phyloP scores from a whole-genome alignment of 2,113 vertebrate genomes.

The Scalopus aquaticus region DNA sequence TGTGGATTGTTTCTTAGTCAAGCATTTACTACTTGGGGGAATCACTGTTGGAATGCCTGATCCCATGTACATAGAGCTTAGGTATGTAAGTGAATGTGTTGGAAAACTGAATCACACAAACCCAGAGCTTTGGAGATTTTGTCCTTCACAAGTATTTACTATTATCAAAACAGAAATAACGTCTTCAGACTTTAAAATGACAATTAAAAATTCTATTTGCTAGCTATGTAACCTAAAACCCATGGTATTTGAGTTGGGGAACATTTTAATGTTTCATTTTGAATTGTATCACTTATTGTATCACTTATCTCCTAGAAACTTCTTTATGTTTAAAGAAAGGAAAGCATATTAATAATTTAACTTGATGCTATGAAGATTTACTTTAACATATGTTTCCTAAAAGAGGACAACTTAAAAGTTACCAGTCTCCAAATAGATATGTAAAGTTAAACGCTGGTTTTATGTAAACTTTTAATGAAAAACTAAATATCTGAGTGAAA shows the following conservation, averaged over 20 bases:
- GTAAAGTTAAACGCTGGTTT: slow-evolving; percentile 51
- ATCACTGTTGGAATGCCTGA: not conserved
- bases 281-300: not conserved
- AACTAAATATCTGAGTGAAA: slow-evolving; percentile 30
- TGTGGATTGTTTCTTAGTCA: not conserved
- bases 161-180: slow-evolving; percentile 40
- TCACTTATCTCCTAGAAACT: slow-evolving; percentile 38
- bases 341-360: slow-evolving; percentile 31
- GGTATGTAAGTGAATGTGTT: not conserved
- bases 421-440: slow-evolving; percentile 50
- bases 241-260: not conserved
- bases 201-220: not conserved
- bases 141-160: not conserved
- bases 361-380: slow-evolving; percentile 45
- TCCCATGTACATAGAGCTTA: not conserved
- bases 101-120: not conserved
- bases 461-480: slow-evolving; percentile 21
- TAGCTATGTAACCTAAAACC: not conserved
- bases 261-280: slow-evolving; percentile 24
- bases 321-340: slow-evolving; percentile 51
- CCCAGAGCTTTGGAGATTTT: not conserved
- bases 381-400: slow-evolving; percentile 55
- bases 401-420: slow-evolving; percentile 62
- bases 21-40: not conserved
- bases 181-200: not conserved